Evolutionary conservation across 2,888 invertebrate species (phyloP), one percentile per base, ranked within the genome.

Genomic region (Rhagium mordax): DNA sequence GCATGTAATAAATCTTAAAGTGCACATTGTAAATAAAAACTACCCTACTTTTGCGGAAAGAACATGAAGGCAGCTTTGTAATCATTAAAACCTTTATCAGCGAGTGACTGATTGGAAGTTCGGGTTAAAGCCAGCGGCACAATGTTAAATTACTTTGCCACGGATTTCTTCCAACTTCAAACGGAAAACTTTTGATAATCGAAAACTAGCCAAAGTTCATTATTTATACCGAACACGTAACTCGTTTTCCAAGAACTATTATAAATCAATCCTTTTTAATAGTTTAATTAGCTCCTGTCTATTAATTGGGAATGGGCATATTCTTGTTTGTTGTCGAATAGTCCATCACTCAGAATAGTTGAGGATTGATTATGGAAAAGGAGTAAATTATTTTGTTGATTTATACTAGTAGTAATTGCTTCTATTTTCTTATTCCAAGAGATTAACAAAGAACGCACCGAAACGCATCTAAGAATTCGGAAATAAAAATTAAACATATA

Each of bases 121-220:
- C 13, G 55, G 55, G 55, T 47, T 57, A 24, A 67, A 67, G 41
- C 47, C 57, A 20, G 57, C 41, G 67, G 67, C 57, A 41, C 51
- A 67, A 67, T 67, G 67, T 67, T 67, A 67, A 67, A 67, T 67
- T 67, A 55, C 67, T 57, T 67, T 47, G 24, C 67, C 67, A 47
- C 67, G 47, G 67, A 67, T 67, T 67, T 67, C 67, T 67, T 67
- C 24, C 55, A 41, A 57, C 67, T 71, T 71, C 57, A 74, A 71
- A 72, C 71, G 70, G 66, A 72, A 74, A 77, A 77, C 59, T 74
- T 77, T 77, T 64, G 71, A 65, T 74, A 73, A 74, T 74, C 71
- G 74, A 72, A 77, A 77, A 77, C 77, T 74, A 74, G 64, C 67
- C 60, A 29, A 74, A 77, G 66, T 74, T 74, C 74, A 71, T 77